Conservation (phyloP, 2,888 invertebrate genomes). For the Chrysolina oricalcia region DNA sequence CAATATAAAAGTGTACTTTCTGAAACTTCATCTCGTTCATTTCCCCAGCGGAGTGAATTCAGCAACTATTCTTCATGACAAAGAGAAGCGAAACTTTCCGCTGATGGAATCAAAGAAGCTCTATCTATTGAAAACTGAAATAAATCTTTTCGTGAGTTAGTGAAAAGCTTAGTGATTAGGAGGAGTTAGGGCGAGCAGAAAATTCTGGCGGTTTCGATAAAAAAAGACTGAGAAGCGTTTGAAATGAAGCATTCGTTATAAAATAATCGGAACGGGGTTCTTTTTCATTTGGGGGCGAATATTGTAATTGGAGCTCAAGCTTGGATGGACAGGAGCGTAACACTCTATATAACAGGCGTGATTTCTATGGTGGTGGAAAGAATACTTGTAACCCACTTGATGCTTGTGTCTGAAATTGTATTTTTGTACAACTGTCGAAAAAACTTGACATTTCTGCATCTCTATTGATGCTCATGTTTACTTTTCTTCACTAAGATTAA, state of each 20-base stretch:
- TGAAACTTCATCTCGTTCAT: neutral
- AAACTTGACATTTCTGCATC: too few species aligned
- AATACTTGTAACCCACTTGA: too few species aligned
- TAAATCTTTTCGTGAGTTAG: conserved; percentile 42
- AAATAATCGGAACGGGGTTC: conserved; percentile 66
- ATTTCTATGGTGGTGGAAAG: too few species aligned
- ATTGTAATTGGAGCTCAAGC: conserved; percentile 65
- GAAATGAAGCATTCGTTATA: conserved; percentile 65
- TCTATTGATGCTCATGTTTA: too few species aligned
- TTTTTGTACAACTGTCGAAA: too few species aligned
- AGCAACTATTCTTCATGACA: neutral
- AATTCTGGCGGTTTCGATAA: conserved; percentile 50
- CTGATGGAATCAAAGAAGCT: conserved; percentile 19
- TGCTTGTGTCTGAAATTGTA: too few species aligned
- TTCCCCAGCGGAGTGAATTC: neutral
- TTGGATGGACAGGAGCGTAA: too few species aligned
- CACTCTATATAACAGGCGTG: too few species aligned
- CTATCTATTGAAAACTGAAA: conserved; percentile 14
- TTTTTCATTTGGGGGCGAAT: conserved; percentile 64
- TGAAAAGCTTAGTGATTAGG: conserved; percentile 48
- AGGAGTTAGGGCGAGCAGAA: conserved; percentile 48
- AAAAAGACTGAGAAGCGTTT: conserved; percentile 65
- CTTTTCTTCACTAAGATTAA: too few species aligned
- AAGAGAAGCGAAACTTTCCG: conserved; percentile 3
- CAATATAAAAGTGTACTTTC: neutral